phyloP scores from a whole-genome alignment of 2,888 invertebrate species.

The Hydraecia micacea region DNA sequence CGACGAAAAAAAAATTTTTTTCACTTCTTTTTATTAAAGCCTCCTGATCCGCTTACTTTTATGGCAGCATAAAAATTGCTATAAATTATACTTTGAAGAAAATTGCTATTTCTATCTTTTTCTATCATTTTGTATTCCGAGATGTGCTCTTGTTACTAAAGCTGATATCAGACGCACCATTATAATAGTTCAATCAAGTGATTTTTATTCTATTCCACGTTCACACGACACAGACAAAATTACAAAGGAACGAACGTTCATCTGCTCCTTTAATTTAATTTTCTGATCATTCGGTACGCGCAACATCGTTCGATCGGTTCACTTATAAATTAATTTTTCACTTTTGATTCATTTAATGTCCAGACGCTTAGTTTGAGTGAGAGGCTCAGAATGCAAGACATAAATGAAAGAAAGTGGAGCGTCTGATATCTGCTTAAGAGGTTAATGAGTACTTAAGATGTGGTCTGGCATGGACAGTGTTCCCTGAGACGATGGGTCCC shows the following conservation, averaged over 20 bases:
- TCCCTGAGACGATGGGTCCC: slow-evolving; percentile 38
- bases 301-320: background rate
- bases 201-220: background rate
- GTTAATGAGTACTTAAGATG: slow-evolving; percentile 69
- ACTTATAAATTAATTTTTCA: background rate
- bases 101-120: slow-evolving; percentile 71
- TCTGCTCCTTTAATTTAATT: background rate
- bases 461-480: slow-evolving; percentile 37
- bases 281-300: background rate
- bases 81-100: slow-evolving; percentile 79
- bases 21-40: slow-evolving; percentile 75
- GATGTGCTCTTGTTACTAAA: slow-evolving; percentile 60
- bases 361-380: too few species aligned
- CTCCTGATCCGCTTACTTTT: slow-evolving; percentile 73
- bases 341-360: background rate
- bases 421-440: slow-evolving; percentile 36
- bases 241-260: background rate
- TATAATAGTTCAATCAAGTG: background rate
- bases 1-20: slow-evolving; percentile 65
- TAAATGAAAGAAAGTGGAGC: background rate
- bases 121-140: slow-evolving; percentile 71
- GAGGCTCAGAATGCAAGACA: background rate
- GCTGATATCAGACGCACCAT: background rate
- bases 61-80: slow-evolving; percentile 77
- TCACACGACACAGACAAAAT: background rate